Evolutionary conservation across 2,113 vertebrate species (phyloP), one percentile per base, ranked within the genome.

Genomic region (Hiodon tergisus): DNA sequence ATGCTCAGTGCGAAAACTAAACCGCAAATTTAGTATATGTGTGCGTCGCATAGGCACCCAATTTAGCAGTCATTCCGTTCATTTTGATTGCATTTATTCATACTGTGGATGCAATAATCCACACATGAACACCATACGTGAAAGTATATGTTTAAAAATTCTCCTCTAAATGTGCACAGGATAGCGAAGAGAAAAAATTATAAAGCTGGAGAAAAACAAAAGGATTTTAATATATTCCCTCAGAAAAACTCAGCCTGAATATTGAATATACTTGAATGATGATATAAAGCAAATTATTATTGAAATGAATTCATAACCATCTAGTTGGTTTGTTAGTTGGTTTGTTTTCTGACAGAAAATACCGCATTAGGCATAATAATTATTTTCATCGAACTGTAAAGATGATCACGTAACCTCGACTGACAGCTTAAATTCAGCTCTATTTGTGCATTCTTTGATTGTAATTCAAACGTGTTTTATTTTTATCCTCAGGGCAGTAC

Each of bases 361-460:
- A 53, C 10, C 60, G n/a, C 69, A 46, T 62, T 61, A 13, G 13
- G 50, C 67, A 58, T 65, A 65, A 68, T 60, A 68, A 67, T 48
- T 50, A 65, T 13, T 71, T 11, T 53, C 74, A 70, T 50, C 53
- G 67, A 16, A 65, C 7, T 62, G 31, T 3, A 52, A 31, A 63
- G 67, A n/a, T 14, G 47, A 7, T 10, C 58, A n/a, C 11, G 31
- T 62, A n/a, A 55, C 17, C 7, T 3, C 4, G 31, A 60, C 48
- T 67, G 62, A 65, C 63, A 67, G 11, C 54, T 68, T 51, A 4
- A 48, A n/a, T 59, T 59, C 55, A 55, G 70, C 5, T n/a, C 65
- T 65, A n/a, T 6, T 3, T 3, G 46, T 70, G 8, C 50, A 54
- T 6, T 46, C 50, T 70, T 61, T 4, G 58, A 76, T 69, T 60